Evolutionary conservation across 1,140 invertebrate genomes (phyloP).

Genomic region (Mercenaria mercenaria): DNA sequence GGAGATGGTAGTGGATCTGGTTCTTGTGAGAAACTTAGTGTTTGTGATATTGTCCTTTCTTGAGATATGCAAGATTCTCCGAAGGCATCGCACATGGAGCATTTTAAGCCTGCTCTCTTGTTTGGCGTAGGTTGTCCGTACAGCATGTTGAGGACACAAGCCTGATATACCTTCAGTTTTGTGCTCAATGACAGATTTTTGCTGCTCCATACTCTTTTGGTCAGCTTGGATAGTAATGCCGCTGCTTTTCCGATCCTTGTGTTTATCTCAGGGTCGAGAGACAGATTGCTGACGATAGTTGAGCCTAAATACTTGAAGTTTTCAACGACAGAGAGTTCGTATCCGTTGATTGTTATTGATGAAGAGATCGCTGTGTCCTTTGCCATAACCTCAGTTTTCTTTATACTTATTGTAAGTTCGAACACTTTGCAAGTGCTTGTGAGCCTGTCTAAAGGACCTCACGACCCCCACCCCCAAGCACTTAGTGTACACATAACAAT

Average conservation of each 20-base stretch:
- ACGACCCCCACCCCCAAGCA: too few species aligned
- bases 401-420: background rate
- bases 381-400: constrained; percentile 27
- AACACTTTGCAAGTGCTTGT: constrained; percentile 9
- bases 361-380: background rate
- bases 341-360: background rate
- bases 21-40: constrained; percentile 9
- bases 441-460: background rate
- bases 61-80: constrained; percentile 28
- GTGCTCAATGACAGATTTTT: too few species aligned
- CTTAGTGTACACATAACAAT: too few species aligned
- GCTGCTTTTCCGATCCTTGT: background rate
- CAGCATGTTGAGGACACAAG: constrained; percentile 18
- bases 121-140: constrained; percentile 54
- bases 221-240: constrained; percentile 8
- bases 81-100: constrained; percentile 56
- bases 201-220: too few species aligned
- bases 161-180: constrained; percentile 50
- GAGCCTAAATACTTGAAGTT: constrained; percentile 14
- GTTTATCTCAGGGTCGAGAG: constrained; percentile 6
- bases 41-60: constrained; percentile 58
- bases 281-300: constrained; percentile 8
- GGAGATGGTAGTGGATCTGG: background rate
- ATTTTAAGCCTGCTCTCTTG: constrained; percentile 55
- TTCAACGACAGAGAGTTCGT: background rate